Evolutionary conservation across 1,140 invertebrate genomes (phyloP).

Genomic region (Calliopsis andreniformis): DNA sequence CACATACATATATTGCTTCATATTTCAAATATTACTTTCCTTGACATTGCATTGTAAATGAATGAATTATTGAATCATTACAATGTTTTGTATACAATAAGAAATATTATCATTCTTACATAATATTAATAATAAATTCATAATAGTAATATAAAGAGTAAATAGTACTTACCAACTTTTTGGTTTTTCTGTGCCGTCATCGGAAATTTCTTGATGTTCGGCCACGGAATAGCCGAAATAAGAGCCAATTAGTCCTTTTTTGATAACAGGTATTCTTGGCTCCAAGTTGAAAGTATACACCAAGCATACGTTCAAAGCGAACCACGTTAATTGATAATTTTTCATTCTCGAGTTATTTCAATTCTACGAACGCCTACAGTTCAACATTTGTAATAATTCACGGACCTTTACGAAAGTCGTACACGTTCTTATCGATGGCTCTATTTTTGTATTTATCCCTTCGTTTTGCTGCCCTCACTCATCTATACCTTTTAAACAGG

Average conservation of each 20-base stretch:
- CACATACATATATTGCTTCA: not conserved
- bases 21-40: not conserved
- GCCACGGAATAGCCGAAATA: conserved; percentile 96
- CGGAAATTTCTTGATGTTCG: conserved; percentile 85
- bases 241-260: conserved; percentile 85
- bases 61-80: conserved; percentile 4
- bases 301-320: conserved; percentile 32
- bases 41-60: not conserved
- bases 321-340: conserved; percentile 12
- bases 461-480: not conserved
- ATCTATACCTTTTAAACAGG: conserved; percentile 16
- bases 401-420: not conserved
- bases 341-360: conserved; percentile 26
- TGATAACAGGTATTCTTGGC: conserved; percentile 90
- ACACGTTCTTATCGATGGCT: not conserved
- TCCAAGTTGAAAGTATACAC: conserved; percentile 89
- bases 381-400: not conserved
- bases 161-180: conserved; percentile 84
- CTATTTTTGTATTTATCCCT: conserved; percentile 28
- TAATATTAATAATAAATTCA: not conserved
- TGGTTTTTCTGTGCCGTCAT: conserved; percentile 75
- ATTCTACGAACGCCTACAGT: not conserved
- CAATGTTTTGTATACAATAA: not conserved
- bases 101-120: not conserved
- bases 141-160: not conserved